Conservation (phyloP, 2,797 vertebrate genomes). For the Sebastes iracundus region DNA sequence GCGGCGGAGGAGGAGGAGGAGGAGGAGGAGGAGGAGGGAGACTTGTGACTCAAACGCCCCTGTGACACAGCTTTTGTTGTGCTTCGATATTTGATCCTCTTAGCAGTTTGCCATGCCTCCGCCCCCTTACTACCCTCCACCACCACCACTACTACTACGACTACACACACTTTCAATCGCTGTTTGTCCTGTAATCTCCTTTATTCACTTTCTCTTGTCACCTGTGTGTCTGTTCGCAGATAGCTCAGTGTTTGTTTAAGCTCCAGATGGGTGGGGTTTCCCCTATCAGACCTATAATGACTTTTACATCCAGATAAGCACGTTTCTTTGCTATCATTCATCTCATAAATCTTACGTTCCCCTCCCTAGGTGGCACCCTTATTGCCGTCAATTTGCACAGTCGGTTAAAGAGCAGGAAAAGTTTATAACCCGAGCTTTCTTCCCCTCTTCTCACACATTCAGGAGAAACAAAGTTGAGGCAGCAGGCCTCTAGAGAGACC, state of each 20-base stretch:
- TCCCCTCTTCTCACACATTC: constrained; percentile 87
- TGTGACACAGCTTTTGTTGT: constrained; percentile 98
- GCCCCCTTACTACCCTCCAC: constrained; percentile 67
- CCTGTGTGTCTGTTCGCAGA: constrained; percentile 30
- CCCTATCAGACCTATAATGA: not conserved
- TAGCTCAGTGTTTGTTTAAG: constrained; percentile 20
- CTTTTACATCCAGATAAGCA: not conserved
- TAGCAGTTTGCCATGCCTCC: constrained; percentile 88
- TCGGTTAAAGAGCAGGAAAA: constrained; percentile 54
- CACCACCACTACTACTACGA: constrained; percentile 41
- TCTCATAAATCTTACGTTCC: not conserved
- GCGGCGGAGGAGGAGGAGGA: not conserved
- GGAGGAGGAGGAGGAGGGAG: constrained; percentile 80
- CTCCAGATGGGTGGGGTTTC: constrained; percentile 23
- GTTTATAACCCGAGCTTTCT: constrained; percentile 53
- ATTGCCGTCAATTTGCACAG: constrained; percentile 36
- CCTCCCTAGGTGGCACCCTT: constrained; percentile 14
- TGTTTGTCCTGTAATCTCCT: constrained; percentile 29
- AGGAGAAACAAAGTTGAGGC: constrained; percentile 95
- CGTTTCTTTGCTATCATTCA: not conserved
- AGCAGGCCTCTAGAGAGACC: constrained; percentile 92
- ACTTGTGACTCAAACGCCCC: constrained; percentile 94
- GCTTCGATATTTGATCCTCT: constrained; percentile 98
- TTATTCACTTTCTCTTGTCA: constrained; percentile 23
- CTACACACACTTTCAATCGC: constrained; percentile 23